Base-by-base conservation (phyloP, 2,113 vertebrate species). In the Engystomops pustulosus region DNA sequence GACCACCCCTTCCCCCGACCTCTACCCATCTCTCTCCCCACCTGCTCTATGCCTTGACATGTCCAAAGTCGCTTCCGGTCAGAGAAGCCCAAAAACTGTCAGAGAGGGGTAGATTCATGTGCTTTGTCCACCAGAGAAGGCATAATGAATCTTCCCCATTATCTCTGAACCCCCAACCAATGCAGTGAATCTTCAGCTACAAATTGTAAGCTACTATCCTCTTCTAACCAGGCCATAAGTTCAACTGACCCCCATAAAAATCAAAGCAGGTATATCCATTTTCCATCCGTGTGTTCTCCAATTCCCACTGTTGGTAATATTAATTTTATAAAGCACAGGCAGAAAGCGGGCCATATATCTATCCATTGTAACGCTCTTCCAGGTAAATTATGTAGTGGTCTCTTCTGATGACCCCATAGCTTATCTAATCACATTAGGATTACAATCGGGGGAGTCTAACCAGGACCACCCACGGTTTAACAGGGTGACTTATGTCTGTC, bases 381-480 rank as follows among this genome's bases (percentile, higher is more conserved):
- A 78, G 51, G 23, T 58, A 60, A 58, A 58, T 60, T 41, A 58
- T 58, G 51, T 23, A 41, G 18, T 36, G 34, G 53, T 41, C 53
- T 78, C 75, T 78, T 58, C 41, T 78, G 75, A 78, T 78, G 85
- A 89, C 72, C 25, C 84, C 47, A 75, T 36, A 85, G 68, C 84
- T 72, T 83, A 88, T 79, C 87, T 86, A 85, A 87, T 88, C 71
- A 86, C 67, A 60, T 38, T 88, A 88, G 81, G 90, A 79, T 85
- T 88, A 82, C 80, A 78, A 76, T 44, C 25, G 38, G 69, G 49
- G 85, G 86, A 88, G 86, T 87, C 88, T 89, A 86, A 89, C 85
- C 90, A 88, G 88, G 87, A 89, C 87, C 87, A 89, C 87, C 88
- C 88, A 89, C 87, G 62, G 77, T 86, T 81, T 85, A 89, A 87